A percentile compares a stretch with the other conserved stretches of the same genome.
Evolutionary conservation across 2,797 vertebrate species (phyloP).

Genomic region (Onychomys leucogaster): DNA sequence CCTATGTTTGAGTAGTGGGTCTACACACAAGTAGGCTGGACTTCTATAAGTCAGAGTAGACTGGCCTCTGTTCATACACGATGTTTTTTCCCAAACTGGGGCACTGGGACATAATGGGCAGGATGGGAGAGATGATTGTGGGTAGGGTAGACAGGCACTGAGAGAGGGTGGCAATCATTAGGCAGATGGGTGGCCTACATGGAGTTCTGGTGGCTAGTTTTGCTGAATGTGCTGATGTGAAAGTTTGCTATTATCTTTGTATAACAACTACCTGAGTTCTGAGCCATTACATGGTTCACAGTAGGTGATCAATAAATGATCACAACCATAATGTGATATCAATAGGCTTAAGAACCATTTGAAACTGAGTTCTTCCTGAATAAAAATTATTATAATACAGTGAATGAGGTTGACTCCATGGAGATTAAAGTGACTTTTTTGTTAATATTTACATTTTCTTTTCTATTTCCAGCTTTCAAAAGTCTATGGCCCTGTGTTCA

Average conservation of each 20-base stretch:
- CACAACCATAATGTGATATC: background rate
- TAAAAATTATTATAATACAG: background rate
- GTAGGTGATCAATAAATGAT: background rate
- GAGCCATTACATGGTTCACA: too few species aligned
- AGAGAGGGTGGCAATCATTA: background rate
- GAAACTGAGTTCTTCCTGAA: background rate
- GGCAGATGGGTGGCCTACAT: background rate
- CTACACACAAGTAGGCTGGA: background rate
- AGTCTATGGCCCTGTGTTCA: constrained; percentile 79
- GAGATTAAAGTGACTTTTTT: background rate
- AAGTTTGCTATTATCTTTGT: background rate
- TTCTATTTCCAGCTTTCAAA: constrained; percentile 71
- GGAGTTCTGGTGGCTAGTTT: background rate
- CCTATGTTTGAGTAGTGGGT: background rate
- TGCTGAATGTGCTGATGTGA: background rate
- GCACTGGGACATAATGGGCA: rapidly evolving
- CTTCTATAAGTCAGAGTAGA: background rate
- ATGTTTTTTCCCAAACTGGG: background rate
- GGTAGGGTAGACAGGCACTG: background rate
- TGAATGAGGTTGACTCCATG: background rate
- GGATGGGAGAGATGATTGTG: background rate
- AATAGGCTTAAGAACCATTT: background rate
- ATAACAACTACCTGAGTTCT: background rate
- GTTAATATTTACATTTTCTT: background rate
- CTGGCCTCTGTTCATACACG: background rate